Percentiles rank a stretch among this genome's conserved stretches.
phyloP scores from a whole-genome alignment of 2,888 invertebrate genomes.

The Coelogynopora nodosa region DNA sequence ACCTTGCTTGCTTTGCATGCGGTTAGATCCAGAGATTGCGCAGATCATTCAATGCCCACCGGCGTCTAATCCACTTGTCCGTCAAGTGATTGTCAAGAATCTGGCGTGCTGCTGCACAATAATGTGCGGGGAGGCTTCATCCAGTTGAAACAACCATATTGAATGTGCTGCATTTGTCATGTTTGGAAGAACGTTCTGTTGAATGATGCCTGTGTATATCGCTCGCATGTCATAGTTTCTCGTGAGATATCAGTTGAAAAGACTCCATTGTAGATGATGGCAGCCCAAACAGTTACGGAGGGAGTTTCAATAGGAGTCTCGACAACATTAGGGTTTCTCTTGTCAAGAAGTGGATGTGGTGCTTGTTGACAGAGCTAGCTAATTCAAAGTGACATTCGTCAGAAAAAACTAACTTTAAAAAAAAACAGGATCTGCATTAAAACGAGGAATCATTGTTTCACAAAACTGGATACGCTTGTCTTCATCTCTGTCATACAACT shows the following conservation, averaged over 20 bases:
- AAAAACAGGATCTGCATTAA: neutral
- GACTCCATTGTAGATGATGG: neutral
- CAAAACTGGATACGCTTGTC: neutral
- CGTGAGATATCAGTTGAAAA: too few species aligned
- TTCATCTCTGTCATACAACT: neutral
- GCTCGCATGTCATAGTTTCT: neutral
- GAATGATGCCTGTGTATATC: neutral
- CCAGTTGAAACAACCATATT: neutral
- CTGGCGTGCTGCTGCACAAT: neutral
- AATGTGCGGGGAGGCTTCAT: neutral
- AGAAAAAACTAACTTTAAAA: neutral
- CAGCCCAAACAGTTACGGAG: neutral
- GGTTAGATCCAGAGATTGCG: neutral
- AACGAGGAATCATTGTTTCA: neutral
- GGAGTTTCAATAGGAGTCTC: neutral
- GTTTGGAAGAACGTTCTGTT: neutral
- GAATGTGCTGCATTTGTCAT: neutral
- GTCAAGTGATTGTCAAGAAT: neutral
- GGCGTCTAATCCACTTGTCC: neutral
- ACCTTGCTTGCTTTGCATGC: neutral
- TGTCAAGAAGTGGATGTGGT: neutral
- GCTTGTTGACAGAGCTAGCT: neutral
- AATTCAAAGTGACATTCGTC: neutral
- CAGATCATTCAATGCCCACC: neutral
- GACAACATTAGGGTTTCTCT: neutral